A percentile compares a stretch with the other conserved stretches of the same genome.
Evolutionary conservation across 2,888 invertebrate genomes (phyloP).

Genomic region (Lithosia quadra): DNA sequence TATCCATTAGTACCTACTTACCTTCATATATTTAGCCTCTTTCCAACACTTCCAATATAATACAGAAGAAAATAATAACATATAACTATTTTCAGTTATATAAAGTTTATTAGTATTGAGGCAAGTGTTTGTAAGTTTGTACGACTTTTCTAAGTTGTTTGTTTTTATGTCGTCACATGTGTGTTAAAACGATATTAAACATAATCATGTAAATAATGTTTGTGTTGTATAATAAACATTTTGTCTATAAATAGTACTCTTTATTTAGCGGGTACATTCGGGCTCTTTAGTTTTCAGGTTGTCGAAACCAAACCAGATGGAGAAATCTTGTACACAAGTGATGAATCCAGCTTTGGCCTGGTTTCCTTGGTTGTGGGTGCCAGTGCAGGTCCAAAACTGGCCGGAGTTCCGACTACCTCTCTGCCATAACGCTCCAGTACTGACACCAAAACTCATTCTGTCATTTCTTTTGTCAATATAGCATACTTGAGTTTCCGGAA

Average conservation of each 20-base stretch:
- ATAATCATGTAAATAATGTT: slow-evolving; percentile 78
- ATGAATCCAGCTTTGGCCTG: slow-evolving; percentile 56
- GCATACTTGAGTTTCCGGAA: slow-evolving; percentile 45
- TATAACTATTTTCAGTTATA: slow-evolving; percentile 1
- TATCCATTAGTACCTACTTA: neutral
- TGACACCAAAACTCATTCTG: slow-evolving; percentile 65
- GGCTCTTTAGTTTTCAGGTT: slow-evolving; percentile 73
- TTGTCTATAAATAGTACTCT: slow-evolving; percentile 52
- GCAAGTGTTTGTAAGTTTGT: slow-evolving; percentile 43
- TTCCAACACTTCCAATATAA: neutral
- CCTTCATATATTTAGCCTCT: neutral
- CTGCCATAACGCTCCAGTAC: slow-evolving; percentile 69
- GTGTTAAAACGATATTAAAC: slow-evolving; percentile 59
- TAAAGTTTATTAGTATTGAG: slow-evolving; percentile 3
- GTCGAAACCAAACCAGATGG: slow-evolving; percentile 69
- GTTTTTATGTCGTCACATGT: slow-evolving; percentile 54
- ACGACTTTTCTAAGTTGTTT: slow-evolving; percentile 59
- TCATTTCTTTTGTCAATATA: slow-evolving; percentile 64
- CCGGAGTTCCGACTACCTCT: slow-evolving; percentile 35
- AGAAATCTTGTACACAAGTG: slow-evolving; percentile 61
- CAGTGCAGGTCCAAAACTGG: slow-evolving; percentile 68
- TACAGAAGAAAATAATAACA: slow-evolving; percentile 2
- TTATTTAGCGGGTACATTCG: slow-evolving; percentile 46
- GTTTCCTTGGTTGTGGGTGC: slow-evolving; percentile 53
- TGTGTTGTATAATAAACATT: slow-evolving; percentile 78